Base-by-base conservation (phyloP, 2,113 vertebrate species). In the Zosterops lateralis region DNA sequence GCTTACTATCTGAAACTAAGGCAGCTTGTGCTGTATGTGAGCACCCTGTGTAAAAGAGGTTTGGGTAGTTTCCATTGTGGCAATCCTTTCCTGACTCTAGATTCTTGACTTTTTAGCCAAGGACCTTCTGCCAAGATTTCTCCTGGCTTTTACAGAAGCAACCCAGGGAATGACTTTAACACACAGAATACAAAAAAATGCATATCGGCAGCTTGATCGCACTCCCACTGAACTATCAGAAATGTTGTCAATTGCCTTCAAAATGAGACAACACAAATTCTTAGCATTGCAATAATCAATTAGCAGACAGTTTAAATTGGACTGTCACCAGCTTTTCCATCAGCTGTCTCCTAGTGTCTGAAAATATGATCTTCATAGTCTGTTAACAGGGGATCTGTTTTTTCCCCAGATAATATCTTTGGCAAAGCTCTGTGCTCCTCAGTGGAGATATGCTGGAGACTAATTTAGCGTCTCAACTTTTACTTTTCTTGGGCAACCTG, bases 401-500 rank as follows among this genome's bases (percentile, higher is more conserved):
- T 38, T 21, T 2, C 2, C 2, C 11, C 38, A 29, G 56, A 71
- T 86, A 80, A 45, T 81, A 78, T 47, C 22, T 74, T 80, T 57
- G 70, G 89, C 73, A 92, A 84, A 91, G 21, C 42, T 85, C 62
- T 74, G 10, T 68, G 31, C 13, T 94, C 5, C 26, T 91, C 61
- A 42, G 31, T 89, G 84, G 77, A 93, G 94, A 87, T 81, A 57
- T 3, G 87, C 45, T 20, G 53, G 60, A 93, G 40, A 61, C 42
- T 84, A 75, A 38, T 87, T 92, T 87, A 67, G 28, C 66, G 25
- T 91, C 84, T 96, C 57, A 14, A 18, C 53, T 92, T 90, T 92
- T 89, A 12, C 91, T 92, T 93, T 94, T 89, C 76, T 82, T 94
- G 80, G 87, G 40, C 20, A 76, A 76, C 54, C 61, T 58, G 66